Percentiles rank a stretch among this genome's conserved stretches.
Conservation (phyloP, 2,888 invertebrate genomes). For the Ethmia dodecea region DNA sequence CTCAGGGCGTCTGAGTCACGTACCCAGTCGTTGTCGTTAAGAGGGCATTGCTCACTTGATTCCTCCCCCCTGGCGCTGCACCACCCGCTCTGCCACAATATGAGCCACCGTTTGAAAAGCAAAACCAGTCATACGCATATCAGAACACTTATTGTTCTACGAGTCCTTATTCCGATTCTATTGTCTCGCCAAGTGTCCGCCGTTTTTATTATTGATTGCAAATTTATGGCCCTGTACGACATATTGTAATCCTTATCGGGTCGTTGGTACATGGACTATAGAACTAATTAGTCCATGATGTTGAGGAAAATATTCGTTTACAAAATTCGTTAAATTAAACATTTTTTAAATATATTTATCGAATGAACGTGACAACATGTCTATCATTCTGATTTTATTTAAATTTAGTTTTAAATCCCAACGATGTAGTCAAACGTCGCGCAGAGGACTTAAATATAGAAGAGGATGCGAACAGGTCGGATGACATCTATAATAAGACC, state of each 20-base stretch:
- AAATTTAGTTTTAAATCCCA: conserved; percentile 37
- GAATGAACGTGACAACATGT: too few relatives aligned
- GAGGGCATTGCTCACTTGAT: conserved; percentile 73
- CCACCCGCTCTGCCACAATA: conserved; percentile 46
- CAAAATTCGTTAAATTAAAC: too few relatives aligned
- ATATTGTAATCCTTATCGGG: conserved; percentile 53
- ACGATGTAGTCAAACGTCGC: conserved; percentile 46
- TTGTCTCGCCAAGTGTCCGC: conserved; percentile 50
- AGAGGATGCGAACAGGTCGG: conserved; percentile 73
- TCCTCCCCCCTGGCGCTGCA: conserved; percentile 57
- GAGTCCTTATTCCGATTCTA: conserved; percentile 63
- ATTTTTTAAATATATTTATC: too few relatives aligned
- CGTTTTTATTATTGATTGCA: conserved; percentile 60
- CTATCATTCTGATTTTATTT: too few relatives aligned
- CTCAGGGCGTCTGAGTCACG: conserved; percentile 71
- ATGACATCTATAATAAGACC: conserved; percentile 76
- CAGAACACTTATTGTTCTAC: conserved; percentile 54
- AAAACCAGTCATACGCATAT: conserved; percentile 49
- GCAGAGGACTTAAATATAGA: conserved; percentile 69
- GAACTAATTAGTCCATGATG: conserved; percentile 20
- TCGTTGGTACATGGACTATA: conserved; percentile 8
- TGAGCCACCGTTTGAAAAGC: conserved; percentile 44
- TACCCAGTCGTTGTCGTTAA: conserved; percentile 66
- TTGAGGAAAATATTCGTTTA: too few relatives aligned
- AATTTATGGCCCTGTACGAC: conserved; percentile 49